phyloP scores from a whole-genome alignment of 2,888 invertebrate species.

The Scaptomyza polygonia region DNA sequence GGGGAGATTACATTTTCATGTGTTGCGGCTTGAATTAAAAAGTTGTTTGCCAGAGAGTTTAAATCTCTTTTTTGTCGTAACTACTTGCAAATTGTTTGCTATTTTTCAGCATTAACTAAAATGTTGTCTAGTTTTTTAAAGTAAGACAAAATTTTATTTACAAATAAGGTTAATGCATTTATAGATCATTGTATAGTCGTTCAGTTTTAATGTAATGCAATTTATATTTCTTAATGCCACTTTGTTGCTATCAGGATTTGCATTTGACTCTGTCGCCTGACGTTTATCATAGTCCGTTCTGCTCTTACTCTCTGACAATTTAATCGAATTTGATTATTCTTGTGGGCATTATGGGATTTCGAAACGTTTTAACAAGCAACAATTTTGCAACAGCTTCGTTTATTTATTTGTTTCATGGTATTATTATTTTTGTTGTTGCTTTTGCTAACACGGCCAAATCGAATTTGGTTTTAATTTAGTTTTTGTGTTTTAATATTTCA shows the following conservation, averaged over 20 bases:
- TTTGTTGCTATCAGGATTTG: conserved; percentile 25
- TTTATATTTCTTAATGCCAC: conserved; percentile 12
- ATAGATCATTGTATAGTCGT: conserved; percentile 5
- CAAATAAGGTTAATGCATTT: no score
- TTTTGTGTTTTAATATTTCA: conserved; percentile 42
- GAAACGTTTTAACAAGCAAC: conserved; percentile 16
- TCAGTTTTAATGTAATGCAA: background rate
- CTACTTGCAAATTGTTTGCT: background rate
- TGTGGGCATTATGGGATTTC: conserved; percentile 44
- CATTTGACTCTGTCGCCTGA: conserved; percentile 26
- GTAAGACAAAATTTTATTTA: no score
- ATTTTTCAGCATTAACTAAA: no score
- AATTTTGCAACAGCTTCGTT: conserved; percentile 12
- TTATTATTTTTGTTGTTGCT: conserved; percentile 6
- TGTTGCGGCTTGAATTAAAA: background rate
- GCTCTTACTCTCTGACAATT: conserved; percentile 42
- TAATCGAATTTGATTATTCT: conserved; percentile 70
- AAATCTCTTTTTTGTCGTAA: background rate
- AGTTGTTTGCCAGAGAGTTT: background rate
- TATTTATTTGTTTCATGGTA: conserved; percentile 1
- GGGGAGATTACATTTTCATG: conserved; percentile 3
- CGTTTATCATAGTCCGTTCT: conserved; percentile 28
- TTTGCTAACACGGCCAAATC: conserved; percentile 9
- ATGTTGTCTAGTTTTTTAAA: no score
- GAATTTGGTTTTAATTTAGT: conserved; percentile 54